phyloP scores from a whole-genome alignment of 2,888 invertebrate species.

The Tortrix viridana region DNA sequence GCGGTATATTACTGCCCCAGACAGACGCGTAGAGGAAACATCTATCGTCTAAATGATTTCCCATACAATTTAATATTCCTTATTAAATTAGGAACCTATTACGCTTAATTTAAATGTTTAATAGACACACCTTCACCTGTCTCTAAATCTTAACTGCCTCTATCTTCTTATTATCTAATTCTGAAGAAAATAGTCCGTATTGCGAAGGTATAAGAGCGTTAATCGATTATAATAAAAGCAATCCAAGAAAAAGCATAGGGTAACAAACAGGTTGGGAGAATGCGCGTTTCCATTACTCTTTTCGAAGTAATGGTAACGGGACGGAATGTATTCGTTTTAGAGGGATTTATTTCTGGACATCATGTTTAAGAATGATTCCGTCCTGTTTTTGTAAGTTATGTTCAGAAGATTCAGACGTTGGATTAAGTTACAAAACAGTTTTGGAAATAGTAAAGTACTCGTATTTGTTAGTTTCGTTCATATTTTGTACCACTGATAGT shows the following conservation, averaged over 20 bases:
- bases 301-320: background rate
- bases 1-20: background rate
- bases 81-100: slow-evolving; percentile 48
- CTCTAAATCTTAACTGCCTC: slow-evolving; percentile 50
- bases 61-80: slow-evolving; percentile 30
- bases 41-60: background rate
- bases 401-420: too few species aligned
- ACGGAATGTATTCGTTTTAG: background rate
- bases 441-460: too few species aligned
- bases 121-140: slow-evolving; percentile 71
- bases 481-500: too few species aligned
- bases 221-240: slow-evolving; percentile 43
- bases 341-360: background rate
- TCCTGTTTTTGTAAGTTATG: background rate
- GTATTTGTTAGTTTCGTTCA: too few species aligned
- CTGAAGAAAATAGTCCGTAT: slow-evolving; percentile 45
- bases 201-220: slow-evolving; percentile 42
- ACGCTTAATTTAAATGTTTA: slow-evolving; percentile 70
- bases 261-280: slow-evolving; percentile 52
- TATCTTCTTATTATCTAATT: slow-evolving; percentile 31
- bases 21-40: background rate
- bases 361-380: background rate
- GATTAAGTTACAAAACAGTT: too few species aligned
- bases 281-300: slow-evolving; percentile 18
- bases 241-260: slow-evolving; percentile 50